Conservation (phyloP, 1,140 invertebrate species). For the Phocides pigmalion region DNA sequence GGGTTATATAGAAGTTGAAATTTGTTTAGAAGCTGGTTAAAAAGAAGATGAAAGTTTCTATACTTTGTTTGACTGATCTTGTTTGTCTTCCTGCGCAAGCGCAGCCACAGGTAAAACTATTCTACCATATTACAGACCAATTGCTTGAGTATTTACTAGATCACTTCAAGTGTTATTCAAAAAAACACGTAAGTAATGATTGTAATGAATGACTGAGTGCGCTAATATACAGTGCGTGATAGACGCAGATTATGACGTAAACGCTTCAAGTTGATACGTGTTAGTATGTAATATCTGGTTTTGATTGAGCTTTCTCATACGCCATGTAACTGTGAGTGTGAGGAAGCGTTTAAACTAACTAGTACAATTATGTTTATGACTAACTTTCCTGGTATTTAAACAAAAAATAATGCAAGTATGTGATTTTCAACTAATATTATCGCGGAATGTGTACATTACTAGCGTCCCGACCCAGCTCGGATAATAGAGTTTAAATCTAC, state of each 20-base stretch:
- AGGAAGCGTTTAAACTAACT: slow-evolving; percentile 1
- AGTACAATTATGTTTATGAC: not conserved
- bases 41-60: too few species aligned
- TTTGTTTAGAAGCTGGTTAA: too few species aligned
- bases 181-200: slow-evolving; percentile 17
- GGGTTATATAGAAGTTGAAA: too few species aligned
- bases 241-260: slow-evolving; percentile 14
- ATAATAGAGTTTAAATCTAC: too few species aligned
- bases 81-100: not conserved
- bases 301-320: slow-evolving; percentile 18
- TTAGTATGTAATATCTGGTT: slow-evolving; percentile 18
- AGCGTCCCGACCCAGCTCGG: too few species aligned
- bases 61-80: too few species aligned
- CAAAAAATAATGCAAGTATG: not conserved
- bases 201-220: slow-evolving; percentile 21
- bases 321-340: slow-evolving; percentile 3
- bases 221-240: slow-evolving; percentile 19
- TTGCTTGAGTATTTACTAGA: not conserved
- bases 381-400: not conserved
- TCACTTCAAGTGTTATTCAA: not conserved
- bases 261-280: slow-evolving; percentile 1
- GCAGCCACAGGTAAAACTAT: too few species aligned
- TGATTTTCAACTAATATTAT: not conserved
- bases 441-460: too few species aligned
- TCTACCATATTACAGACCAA: not conserved